Percentiles rank a stretch among this genome's conserved stretches.
Evolutionary conservation across 35 echinoderm and acorn worm species (phyloP).

Genomic region (Hemicentrotus pulcherrimus): DNA sequence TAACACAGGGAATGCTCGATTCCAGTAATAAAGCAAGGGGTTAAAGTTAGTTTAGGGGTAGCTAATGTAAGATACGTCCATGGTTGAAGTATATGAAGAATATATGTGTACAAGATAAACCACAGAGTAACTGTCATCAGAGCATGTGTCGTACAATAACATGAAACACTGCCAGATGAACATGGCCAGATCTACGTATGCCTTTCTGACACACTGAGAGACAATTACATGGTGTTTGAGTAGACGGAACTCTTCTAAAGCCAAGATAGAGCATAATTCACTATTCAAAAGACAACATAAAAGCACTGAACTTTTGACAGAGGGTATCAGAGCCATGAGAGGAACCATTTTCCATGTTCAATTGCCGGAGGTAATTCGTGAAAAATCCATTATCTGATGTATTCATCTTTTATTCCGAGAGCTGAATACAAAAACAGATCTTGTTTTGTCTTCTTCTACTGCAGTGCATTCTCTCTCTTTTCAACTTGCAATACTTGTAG

Average conservation of each 20-base stretch:
- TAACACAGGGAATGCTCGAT: too few species aligned
- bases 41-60: too few species aligned
- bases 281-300: background rate
- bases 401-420: background rate
- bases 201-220: background rate
- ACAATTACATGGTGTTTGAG: background rate
- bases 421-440: background rate
- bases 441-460: background rate
- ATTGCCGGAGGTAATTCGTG: conserved; percentile 4
- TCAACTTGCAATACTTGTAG: background rate
- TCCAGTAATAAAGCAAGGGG: too few species aligned
- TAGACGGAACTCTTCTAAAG: background rate
- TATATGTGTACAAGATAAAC: too few species aligned
- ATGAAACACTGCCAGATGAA: too few species aligned
- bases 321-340: background rate
- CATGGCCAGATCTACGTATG: background rate
- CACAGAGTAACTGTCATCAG: too few species aligned
- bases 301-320: background rate
- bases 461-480: background rate
- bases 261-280: background rate
- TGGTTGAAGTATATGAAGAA: too few species aligned
- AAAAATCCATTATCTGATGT: conserved; percentile 2
- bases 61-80: too few species aligned
- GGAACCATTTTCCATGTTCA: background rate
- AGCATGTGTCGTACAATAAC: too few species aligned